Evolutionary conservation across 2,888 invertebrate species (phyloP).

Genomic region (Acronicta leporina): DNA sequence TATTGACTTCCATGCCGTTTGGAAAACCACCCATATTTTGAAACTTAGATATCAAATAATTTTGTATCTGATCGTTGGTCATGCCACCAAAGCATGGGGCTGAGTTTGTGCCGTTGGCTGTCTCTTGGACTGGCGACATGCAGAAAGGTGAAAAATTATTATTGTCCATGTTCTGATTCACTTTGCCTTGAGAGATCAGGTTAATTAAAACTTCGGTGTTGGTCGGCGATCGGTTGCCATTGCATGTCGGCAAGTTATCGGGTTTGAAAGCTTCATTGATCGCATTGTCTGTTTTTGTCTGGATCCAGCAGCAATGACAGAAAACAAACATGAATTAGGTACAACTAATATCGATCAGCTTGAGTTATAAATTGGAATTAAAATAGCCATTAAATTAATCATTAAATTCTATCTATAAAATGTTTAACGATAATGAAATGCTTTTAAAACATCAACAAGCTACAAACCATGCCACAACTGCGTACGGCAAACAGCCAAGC

Average conservation of each 20-base stretch:
- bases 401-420: slow-evolving; percentile 8
- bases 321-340: slow-evolving; percentile 43
- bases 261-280: slow-evolving; percentile 56
- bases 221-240: slow-evolving; percentile 66
- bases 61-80: slow-evolving; percentile 81
- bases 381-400: slow-evolving; percentile 26
- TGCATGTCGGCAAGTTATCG: slow-evolving; percentile 59
- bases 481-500: slow-evolving; percentile 22
- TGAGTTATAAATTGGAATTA: neutral
- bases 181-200: slow-evolving; percentile 66
- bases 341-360: neutral
- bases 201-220: slow-evolving; percentile 72
- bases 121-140: slow-evolving; percentile 62
- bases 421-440: slow-evolving; percentile 11
- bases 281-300: slow-evolving; percentile 60
- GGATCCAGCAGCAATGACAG: slow-evolving; percentile 63
- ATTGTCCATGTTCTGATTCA: slow-evolving; percentile 72
- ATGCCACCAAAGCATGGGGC: slow-evolving; percentile 73
- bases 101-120: slow-evolving; percentile 63
- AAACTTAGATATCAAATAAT: slow-evolving; percentile 79
- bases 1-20: slow-evolving; percentile 57
- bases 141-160: slow-evolving; percentile 74
- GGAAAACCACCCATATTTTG: slow-evolving; percentile 74
- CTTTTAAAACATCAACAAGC: slow-evolving; percentile 42
- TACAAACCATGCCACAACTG: slow-evolving; percentile 45